Evolutionary conservation across 2,888 invertebrate species (phyloP).

Genomic region (Torymus aiolomorphi): DNA sequence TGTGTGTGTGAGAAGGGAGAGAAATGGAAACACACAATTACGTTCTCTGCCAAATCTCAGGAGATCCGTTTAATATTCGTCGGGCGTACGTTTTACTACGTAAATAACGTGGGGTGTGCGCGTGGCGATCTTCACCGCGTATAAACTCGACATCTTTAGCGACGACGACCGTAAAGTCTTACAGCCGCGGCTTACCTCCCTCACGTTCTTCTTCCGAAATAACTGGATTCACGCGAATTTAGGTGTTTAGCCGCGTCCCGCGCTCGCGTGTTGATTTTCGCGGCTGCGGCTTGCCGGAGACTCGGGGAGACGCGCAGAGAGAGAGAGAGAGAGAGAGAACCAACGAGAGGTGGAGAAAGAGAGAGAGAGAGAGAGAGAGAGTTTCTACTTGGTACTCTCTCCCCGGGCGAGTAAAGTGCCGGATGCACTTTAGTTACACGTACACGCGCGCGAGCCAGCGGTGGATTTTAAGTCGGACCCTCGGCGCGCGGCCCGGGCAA

Average conservation of each 20-base stretch:
- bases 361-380: too few relatives aligned
- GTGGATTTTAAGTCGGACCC: constrained; percentile 1
- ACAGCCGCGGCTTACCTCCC: background rate
- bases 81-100: too few relatives aligned
- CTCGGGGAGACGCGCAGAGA: background rate
- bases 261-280: constrained; percentile 38
- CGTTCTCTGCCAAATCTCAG: too few relatives aligned
- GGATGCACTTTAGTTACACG: constrained; percentile 42
- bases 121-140: background rate
- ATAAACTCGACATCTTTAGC: background rate
- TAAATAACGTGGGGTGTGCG: too few relatives aligned
- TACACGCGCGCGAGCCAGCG: background rate
- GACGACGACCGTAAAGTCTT: background rate
- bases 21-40: too few relatives aligned
- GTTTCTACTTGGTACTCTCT: too few relatives aligned
- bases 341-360: too few relatives aligned
- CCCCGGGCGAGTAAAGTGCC: constrained; percentile 27
- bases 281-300: constrained; percentile 26
- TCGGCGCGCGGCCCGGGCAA: background rate
- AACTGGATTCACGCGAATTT: constrained; percentile 27
- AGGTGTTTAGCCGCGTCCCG: constrained; percentile 15
- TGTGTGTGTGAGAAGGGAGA: too few relatives aligned
- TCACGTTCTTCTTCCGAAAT: background rate
- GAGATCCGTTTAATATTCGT: too few relatives aligned
- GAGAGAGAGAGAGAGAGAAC: constrained; percentile 22